phyloP scores from a whole-genome alignment of 1,140 invertebrate genomes.

The Triops cancriformis region DNA sequence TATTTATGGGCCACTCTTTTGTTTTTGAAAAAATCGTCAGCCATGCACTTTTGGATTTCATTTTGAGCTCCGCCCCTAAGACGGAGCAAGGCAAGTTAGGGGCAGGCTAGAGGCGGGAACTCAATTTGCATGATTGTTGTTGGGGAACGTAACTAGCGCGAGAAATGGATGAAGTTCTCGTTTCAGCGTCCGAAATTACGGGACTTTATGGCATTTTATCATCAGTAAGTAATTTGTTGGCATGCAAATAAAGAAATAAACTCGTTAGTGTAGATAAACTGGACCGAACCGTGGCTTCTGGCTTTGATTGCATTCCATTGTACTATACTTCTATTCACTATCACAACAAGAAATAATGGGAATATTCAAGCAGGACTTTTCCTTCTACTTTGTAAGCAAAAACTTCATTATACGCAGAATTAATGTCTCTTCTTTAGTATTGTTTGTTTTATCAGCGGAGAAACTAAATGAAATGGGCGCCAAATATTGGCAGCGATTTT shows the following conservation, averaged over 20 bases:
- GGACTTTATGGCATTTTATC: not conserved
- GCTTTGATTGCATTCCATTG: slow-evolving; percentile 64
- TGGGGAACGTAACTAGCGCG: not conserved
- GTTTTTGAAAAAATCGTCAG: too few relatives aligned
- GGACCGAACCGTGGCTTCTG: slow-evolving; percentile 76
- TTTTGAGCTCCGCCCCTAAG: too few relatives aligned
- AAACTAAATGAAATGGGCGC: slow-evolving; percentile 78
- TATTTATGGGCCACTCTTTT: too few relatives aligned
- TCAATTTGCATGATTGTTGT: too few relatives aligned
- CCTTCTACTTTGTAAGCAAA: slow-evolving; percentile 63
- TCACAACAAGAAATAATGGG: slow-evolving; percentile 71
- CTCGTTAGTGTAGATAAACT: slow-evolving; percentile 59
- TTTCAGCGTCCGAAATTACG: not conserved
- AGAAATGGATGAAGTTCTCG: not conserved
- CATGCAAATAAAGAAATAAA: not conserved
- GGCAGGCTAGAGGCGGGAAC: too few relatives aligned
- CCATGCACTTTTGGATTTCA: too few relatives aligned
- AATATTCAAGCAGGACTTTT: slow-evolving; percentile 79
- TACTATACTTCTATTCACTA: slow-evolving; percentile 61
- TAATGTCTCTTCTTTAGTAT: slow-evolving; percentile 50
- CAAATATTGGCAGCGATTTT: slow-evolving; percentile 71
- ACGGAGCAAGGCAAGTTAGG: too few relatives aligned
- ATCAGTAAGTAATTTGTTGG: not conserved
- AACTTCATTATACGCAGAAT: not conserved
- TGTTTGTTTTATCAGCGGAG: slow-evolving; percentile 78